Percentiles rank a stretch among this genome's conserved stretches.
Conservation (phyloP, 53 echinoderm and acorn worm species). For the Holothuria scabra region DNA sequence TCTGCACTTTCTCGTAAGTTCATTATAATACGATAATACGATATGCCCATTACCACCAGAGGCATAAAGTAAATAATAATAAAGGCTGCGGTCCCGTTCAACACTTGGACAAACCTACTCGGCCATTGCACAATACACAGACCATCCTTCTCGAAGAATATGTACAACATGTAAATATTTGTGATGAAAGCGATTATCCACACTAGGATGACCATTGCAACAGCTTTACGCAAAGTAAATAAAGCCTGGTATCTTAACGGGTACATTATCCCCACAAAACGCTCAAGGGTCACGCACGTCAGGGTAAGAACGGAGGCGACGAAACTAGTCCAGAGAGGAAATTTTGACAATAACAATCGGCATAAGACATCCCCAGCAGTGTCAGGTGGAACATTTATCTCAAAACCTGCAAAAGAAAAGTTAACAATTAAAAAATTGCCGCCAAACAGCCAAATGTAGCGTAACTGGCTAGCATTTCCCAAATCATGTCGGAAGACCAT, state of each 20-base stretch:
- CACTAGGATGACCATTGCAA: constrained; percentile 63
- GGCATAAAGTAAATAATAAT: constrained; percentile 86
- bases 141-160: constrained; percentile 55
- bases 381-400: constrained; percentile 76
- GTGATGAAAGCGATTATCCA: constrained; percentile 72
- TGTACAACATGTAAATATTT: constrained; percentile 89
- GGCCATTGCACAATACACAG: constrained; percentile 70
- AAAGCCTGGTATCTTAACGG: constrained; percentile 77
- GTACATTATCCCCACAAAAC: constrained; percentile 87
- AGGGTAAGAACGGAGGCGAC: constrained; percentile 88
- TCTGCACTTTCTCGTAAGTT: constrained; percentile 66
- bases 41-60: constrained; percentile 75
- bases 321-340: constrained; percentile 91
- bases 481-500: no score
- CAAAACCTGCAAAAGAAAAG: constrained; percentile 60
- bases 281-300: constrained; percentile 91
- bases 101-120: constrained; percentile 63
- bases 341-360: constrained; percentile 89
- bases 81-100: constrained; percentile 77
- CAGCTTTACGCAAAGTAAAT: constrained; percentile 67
- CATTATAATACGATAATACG: constrained; percentile 78
- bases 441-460: no score
- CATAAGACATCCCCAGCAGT: constrained; percentile 74
- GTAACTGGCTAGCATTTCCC: no score
- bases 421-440: no score